Conservation (phyloP, 2,888 invertebrate species). For the Conus canariensis region DNA sequence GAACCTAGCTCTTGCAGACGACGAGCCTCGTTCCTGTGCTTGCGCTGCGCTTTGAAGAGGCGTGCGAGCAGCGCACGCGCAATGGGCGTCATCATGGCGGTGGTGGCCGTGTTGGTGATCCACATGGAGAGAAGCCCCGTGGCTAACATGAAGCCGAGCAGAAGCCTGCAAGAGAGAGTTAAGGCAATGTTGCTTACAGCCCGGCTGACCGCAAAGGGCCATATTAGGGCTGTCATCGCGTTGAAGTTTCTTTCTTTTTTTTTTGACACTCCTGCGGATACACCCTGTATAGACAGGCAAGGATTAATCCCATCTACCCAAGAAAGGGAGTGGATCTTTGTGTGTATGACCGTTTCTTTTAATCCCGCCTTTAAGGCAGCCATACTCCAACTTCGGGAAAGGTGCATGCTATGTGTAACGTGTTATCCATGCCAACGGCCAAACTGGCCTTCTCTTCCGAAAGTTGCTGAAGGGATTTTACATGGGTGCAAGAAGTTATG, state of each 20-base stretch:
- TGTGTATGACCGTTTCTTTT: background rate
- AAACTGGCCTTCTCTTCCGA: too few species aligned
- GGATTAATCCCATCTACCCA: too few species aligned
- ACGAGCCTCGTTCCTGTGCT: background rate
- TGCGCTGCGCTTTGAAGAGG: constrained; percentile 22
- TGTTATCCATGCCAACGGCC: too few species aligned
- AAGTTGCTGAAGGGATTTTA: too few species aligned
- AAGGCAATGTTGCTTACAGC: background rate
- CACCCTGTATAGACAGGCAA: background rate
- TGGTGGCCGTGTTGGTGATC: constrained; percentile 94
- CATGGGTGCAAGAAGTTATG: too few species aligned
- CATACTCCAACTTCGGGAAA: too few species aligned
- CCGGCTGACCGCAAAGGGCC: too few species aligned
- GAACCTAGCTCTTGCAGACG: background rate
- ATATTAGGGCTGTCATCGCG: too few species aligned
- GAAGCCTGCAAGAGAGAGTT: background rate
- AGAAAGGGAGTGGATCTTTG: background rate
- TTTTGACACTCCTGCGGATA: background rate
- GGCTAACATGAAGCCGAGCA: constrained; percentile 46
- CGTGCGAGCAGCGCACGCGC: constrained; percentile 71
- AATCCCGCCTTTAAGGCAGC: too few species aligned
- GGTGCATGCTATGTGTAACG: too few species aligned
- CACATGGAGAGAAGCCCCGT: constrained; percentile 92
- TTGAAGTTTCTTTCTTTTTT: too few species aligned
- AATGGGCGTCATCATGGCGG: constrained; percentile 78